Percentiles rank a stretch among this genome's conserved stretches.
Conservation (phyloP, 2,888 invertebrate species). For the Sipha maydis region DNA sequence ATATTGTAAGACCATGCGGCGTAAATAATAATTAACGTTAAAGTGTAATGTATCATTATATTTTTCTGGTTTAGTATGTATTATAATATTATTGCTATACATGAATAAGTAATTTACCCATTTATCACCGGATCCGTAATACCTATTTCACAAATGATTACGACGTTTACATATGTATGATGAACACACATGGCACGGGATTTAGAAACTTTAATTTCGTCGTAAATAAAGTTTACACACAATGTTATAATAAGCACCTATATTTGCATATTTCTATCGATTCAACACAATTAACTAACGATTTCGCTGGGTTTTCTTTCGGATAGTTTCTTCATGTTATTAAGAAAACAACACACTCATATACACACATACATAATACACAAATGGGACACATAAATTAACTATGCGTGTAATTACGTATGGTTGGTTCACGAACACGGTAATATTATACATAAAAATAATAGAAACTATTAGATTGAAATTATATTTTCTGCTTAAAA, state of each 20-base stretch:
- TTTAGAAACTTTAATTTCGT: conserved; percentile 23
- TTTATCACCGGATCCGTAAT: background rate
- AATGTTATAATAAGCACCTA: background rate
- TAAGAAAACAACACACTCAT: background rate
- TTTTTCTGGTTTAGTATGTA: background rate
- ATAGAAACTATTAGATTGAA: conserved; percentile 17
- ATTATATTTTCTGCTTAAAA: conserved; percentile 41
- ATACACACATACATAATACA: background rate
- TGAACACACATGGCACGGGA: background rate
- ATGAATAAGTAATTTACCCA: background rate
- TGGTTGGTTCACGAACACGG: background rate
- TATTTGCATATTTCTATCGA: background rate
- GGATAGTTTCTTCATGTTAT: background rate
- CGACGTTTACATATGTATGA: background rate
- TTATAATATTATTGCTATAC: background rate
- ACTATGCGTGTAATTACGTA: background rate
- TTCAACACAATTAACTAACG: conserved; percentile 23
- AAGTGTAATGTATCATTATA: background rate
- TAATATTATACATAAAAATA: background rate
- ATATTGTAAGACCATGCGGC: background rate
- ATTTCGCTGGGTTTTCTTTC: background rate
- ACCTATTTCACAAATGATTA: background rate
- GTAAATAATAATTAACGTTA: background rate
- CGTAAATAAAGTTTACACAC: background rate
- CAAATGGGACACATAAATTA: background rate